phyloP scores from a whole-genome alignment of 2,113 vertebrate genomes.

The Onychostruthus taczanowskii region DNA sequence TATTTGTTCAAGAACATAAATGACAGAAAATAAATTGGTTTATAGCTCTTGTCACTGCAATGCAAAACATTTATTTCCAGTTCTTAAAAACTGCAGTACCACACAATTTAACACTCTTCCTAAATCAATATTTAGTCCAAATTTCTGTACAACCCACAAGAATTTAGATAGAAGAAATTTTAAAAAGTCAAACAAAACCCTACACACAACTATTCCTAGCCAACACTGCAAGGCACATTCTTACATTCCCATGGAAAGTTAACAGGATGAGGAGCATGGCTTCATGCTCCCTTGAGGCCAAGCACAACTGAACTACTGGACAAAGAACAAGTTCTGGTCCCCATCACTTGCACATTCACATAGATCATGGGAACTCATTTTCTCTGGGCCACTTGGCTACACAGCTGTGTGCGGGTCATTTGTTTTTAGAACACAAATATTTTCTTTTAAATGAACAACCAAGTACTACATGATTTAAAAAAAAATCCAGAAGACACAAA shows the following conservation, averaged over 20 bases:
- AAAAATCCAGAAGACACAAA: neutral
- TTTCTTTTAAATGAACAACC: neutral
- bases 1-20: neutral
- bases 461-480: neutral
- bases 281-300: neutral
- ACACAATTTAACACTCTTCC: neutral
- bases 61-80: neutral
- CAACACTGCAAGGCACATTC: neutral
- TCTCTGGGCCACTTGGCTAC: slow-evolving; percentile 29
- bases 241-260: neutral
- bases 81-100: neutral
- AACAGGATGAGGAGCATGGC: neutral
- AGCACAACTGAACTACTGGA: neutral
- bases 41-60: neutral
- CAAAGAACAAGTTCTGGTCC: neutral
- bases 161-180: neutral
- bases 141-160: neutral
- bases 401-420: neutral
- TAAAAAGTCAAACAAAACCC: neutral
- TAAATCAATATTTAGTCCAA: neutral
- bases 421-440: slow-evolving; percentile 36
- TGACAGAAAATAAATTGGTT: neutral
- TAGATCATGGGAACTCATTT: slow-evolving; percentile 28
- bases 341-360: neutral
- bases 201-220: neutral